Conservation (phyloP, 1,140 invertebrate species). For the Drosophila auraria region DNA sequence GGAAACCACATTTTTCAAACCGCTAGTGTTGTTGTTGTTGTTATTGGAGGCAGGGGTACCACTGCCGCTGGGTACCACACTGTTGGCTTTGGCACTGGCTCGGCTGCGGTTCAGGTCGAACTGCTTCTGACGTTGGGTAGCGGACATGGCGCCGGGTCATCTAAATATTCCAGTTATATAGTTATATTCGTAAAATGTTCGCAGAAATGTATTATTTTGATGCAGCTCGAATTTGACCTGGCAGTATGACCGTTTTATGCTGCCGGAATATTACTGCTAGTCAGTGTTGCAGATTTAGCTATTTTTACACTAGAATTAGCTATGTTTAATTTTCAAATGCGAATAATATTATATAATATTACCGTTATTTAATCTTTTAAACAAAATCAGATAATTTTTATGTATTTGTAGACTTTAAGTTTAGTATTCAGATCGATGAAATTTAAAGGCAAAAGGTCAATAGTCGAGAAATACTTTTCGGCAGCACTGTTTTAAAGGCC, state of each 20-base stretch:
- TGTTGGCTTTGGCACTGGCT: not conserved
- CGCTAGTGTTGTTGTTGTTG: conserved; percentile 10
- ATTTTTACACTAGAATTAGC: no score
- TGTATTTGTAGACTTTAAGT: no score
- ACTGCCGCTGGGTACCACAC: conserved; percentile 1
- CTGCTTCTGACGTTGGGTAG: conserved; percentile 44
- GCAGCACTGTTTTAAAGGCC: no score
- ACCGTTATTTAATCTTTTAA: no score
- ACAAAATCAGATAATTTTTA: no score
- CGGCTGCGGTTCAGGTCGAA: conserved; percentile 48
- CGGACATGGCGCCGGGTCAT: conserved; percentile 36
- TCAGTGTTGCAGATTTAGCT: no score
- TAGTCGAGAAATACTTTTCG: no score
- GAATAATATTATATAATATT: no score
- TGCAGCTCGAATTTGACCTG: not conserved
- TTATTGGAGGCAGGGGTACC: not conserved
- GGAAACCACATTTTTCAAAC: conserved; percentile 49
- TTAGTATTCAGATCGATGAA: no score
- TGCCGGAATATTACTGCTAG: not conserved
- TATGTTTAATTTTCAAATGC: no score
- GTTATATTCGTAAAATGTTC: not conserved
- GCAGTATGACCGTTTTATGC: conserved; percentile 1
- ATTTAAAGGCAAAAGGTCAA: no score
- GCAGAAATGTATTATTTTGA: conserved; percentile 25
- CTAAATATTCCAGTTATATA: not conserved